Percentiles rank a stretch among this genome's conserved stretches.
Evolutionary conservation across 1,140 invertebrate genomes (phyloP).

Genomic region (Drosophila grimshawi): DNA sequence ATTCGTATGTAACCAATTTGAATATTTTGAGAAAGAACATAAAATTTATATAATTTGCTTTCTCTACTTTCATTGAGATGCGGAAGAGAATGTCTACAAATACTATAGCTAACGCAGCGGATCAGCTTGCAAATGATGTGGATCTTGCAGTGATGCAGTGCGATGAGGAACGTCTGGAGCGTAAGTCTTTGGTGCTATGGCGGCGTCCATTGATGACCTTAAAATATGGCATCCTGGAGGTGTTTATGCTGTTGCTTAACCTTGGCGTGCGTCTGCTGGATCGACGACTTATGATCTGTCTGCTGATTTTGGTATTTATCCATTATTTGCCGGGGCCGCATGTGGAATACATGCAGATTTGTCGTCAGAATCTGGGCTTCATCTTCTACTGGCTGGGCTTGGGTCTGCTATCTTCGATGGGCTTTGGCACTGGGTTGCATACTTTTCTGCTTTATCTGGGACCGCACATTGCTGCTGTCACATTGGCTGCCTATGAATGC

Average conservation of each 20-base stretch:
- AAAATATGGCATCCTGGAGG: conserved; percentile 92
- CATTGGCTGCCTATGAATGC: conserved; percentile 99
- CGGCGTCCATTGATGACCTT: conserved; percentile 92
- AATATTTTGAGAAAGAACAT: not conserved
- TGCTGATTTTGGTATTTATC: conserved; percentile 56
- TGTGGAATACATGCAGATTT: conserved; percentile 72
- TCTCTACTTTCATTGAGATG: conserved; percentile 19
- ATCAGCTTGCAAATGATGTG: not conserved
- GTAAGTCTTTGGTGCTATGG: conserved; percentile 93
- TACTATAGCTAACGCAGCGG: not conserved
- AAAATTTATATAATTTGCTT: not conserved
- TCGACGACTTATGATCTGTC: conserved; percentile 81
- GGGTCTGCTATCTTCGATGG: conserved; percentile 98
- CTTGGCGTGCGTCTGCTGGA: conserved; percentile 85
- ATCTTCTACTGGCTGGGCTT: conserved; percentile 97
- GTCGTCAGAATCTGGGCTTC: conserved; percentile 87
- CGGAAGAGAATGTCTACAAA: conserved; percentile 26
- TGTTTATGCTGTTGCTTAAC: conserved; percentile 86
- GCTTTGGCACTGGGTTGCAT: conserved; percentile 98
- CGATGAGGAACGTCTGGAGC: conserved; percentile 73
- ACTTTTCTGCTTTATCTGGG: conserved; percentile 99
- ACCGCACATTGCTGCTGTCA: conserved; percentile 95
- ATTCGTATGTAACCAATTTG: not conserved
- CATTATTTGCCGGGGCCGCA: conserved; percentile 84
- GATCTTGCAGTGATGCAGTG: not conserved